phyloP scores from a whole-genome alignment of 2,797 vertebrate genomes.

The Pelobates cultripes region DNA sequence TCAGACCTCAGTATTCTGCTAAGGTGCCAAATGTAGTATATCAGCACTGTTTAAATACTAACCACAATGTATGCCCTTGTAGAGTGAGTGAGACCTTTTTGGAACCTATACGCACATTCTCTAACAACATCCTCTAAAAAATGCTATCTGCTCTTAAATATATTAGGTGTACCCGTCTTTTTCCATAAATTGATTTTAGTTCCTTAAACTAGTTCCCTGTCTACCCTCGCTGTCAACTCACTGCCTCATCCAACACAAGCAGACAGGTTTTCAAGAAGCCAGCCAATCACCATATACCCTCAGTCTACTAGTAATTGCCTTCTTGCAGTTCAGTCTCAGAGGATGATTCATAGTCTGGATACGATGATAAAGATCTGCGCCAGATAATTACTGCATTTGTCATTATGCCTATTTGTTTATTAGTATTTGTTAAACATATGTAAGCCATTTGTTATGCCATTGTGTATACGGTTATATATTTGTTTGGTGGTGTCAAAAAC shows the following conservation, averaged over 20 bases:
- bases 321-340: background rate
- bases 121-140: background rate
- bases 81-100: no score
- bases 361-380: background rate
- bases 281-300: background rate
- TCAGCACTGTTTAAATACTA: background rate
- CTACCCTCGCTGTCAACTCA: background rate
- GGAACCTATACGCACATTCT: no score
- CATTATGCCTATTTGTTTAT: background rate
- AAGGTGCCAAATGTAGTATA: background rate
- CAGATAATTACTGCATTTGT: background rate
- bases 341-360: background rate
- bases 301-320: background rate
- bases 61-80: background rate
- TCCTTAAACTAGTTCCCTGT: background rate
- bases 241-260: background rate
- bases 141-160: background rate
- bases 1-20: background rate
- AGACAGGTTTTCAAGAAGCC: background rate
- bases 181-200: background rate
- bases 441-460: background rate
- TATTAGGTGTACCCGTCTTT: background rate
- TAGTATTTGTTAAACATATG: background rate
- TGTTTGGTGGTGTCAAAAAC: background rate
- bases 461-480: background rate